phyloP scores from a whole-genome alignment of 2,797 vertebrate species.

The Hemitrygon akajei region DNA sequence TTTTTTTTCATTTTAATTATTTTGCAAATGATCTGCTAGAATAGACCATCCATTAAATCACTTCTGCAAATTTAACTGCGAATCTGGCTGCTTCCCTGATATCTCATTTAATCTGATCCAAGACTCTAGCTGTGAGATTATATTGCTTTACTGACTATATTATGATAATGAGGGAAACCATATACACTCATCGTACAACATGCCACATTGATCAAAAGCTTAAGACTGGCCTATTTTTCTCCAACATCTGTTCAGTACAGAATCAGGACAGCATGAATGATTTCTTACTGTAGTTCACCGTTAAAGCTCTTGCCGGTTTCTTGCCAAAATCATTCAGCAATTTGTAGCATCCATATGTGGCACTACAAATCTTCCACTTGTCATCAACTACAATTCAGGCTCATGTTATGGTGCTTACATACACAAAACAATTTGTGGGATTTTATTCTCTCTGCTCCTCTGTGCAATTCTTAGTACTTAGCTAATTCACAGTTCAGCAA shows the following conservation, averaged over 20 bases:
- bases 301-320: background rate
- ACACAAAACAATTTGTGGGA: background rate
- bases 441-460: background rate
- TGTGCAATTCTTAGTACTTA: background rate
- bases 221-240: background rate
- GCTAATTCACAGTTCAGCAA: no score
- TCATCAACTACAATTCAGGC: background rate
- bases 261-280: background rate
- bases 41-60: background rate
- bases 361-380: background rate
- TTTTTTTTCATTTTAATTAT: background rate
- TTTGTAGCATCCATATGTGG: background rate
- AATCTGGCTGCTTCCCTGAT: conserved; percentile 10
- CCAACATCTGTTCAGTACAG: conserved; percentile 12
- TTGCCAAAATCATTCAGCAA: background rate
- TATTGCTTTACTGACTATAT: conserved; percentile 1
- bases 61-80: conserved; percentile 19
- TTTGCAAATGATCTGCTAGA: background rate
- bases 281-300: conserved; percentile 14
- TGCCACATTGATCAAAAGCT: background rate
- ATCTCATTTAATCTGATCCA: background rate
- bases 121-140: background rate
- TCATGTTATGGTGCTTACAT: background rate
- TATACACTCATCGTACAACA: conserved; percentile 23
- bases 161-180: conserved; percentile 11